Evolutionary conservation across 2,888 invertebrate genomes (phyloP).

Genomic region (Mimumesa dahlbomi): DNA sequence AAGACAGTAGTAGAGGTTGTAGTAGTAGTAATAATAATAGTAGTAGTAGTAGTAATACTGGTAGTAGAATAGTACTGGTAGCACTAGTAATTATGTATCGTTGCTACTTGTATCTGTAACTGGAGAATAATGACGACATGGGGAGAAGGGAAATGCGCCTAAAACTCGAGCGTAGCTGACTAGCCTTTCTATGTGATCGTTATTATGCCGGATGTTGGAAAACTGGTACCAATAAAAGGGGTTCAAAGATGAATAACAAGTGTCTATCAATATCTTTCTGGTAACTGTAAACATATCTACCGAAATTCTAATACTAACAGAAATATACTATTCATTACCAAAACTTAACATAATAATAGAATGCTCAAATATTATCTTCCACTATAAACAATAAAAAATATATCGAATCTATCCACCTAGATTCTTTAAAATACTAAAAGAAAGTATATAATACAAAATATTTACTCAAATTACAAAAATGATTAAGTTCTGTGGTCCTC

Average conservation of each 20-base stretch:
- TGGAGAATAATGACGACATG: conserved; percentile 57
- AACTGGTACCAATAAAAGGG: conserved; percentile 31
- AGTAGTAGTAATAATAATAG: conserved; percentile 57
- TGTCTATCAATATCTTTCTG: conserved; percentile 48
- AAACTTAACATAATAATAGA: background rate
- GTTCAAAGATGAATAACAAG: conserved; percentile 28
- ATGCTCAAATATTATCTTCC: background rate
- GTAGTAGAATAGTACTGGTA: conserved; percentile 58
- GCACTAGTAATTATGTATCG: conserved; percentile 62
- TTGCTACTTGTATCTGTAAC: conserved; percentile 62
- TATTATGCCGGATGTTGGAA: conserved; percentile 61
- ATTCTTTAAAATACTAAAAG: background rate
- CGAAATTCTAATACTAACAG: background rate
- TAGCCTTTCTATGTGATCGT: conserved; percentile 68
- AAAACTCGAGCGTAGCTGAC: conserved; percentile 73
- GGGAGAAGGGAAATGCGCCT: conserved; percentile 62
- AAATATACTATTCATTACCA: background rate
- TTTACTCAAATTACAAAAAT: background rate
- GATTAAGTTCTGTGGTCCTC: background rate
- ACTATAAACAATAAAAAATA: background rate
- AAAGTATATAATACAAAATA: background rate
- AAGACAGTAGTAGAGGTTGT: conserved; percentile 41
- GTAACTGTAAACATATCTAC: background rate
- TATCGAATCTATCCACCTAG: background rate
- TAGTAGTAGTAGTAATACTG: conserved; percentile 60